Conservation (phyloP, 1,140 invertebrate genomes). For the Cecropterus lyciades region DNA sequence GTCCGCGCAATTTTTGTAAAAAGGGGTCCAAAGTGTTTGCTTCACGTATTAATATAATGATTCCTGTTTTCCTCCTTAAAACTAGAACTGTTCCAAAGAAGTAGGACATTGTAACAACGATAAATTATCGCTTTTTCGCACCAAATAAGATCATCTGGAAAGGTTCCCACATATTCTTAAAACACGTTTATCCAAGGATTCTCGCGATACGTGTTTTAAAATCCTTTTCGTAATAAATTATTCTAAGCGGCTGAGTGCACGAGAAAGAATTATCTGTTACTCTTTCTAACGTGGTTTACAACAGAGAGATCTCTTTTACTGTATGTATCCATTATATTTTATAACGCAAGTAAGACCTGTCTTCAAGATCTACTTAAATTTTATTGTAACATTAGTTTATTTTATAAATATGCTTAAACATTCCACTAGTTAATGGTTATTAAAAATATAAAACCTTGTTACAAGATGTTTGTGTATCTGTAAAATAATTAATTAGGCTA, state of each 20-base stretch:
- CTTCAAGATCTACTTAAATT: no score
- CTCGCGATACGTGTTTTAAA: constrained; percentile 70
- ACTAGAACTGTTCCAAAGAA: background rate
- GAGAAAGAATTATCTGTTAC: constrained; percentile 56
- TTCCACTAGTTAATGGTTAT: no score
- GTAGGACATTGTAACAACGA: constrained; percentile 13
- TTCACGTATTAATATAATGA: no score
- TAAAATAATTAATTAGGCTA: no score
- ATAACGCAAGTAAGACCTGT: no score
- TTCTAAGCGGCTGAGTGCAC: constrained; percentile 62
- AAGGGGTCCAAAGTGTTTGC: no score
- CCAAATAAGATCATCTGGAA: constrained; percentile 55
- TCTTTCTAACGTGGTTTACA: constrained; percentile 37
- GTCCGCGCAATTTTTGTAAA: no score
- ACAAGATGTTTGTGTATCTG: no score
- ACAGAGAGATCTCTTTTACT: background rate
- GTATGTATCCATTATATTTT: no score
- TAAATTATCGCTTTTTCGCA: constrained; percentile 8
- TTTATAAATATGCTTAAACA: no score
- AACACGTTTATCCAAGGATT: constrained; percentile 64
- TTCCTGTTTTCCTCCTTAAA: background rate
- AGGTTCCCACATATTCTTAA: constrained; percentile 76
- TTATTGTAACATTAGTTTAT: no score
- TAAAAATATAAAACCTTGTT: no score
- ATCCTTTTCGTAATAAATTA: constrained; percentile 77